phyloP scores from a whole-genome alignment of 37 sponge, comb jelly and placozoan species.

The Cladorhizidae sp. region DNA sequence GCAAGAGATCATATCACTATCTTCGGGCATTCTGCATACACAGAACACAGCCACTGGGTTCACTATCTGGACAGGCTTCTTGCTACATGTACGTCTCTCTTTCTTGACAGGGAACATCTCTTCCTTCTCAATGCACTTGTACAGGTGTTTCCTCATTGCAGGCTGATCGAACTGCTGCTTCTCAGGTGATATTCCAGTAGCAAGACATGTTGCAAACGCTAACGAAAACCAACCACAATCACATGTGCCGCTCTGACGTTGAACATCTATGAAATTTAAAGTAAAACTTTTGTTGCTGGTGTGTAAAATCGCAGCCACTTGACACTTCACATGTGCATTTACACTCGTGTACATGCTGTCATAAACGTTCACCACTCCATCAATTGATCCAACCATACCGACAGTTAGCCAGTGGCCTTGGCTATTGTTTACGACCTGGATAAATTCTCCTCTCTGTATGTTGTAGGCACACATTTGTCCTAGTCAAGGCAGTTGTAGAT shows the following conservation, averaged over 20 bases:
- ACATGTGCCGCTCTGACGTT: background rate
- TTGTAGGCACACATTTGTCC: no score
- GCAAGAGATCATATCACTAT: no score
- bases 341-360: background rate
- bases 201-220: background rate
- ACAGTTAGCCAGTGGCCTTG: constrained; percentile 25
- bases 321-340: background rate
- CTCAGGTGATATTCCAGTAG: background rate
- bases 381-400: constrained; percentile 20
- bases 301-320: background rate
- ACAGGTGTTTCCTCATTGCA: background rate
- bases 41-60: no score
- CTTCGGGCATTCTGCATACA: no score
- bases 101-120: background rate
- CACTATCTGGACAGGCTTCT: no score
- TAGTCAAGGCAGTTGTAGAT: no score
- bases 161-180: background rate
- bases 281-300: background rate
- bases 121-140: background rate
- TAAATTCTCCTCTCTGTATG: constrained; percentile 1
- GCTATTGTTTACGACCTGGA: constrained; percentile 4
- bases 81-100: no score
- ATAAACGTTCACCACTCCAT: background rate
- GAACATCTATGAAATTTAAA: background rate
- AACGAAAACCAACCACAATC: constrained; percentile 18